phyloP scores from a whole-genome alignment of 2,113 vertebrate species.

The Thymallus thymallus region DNA sequence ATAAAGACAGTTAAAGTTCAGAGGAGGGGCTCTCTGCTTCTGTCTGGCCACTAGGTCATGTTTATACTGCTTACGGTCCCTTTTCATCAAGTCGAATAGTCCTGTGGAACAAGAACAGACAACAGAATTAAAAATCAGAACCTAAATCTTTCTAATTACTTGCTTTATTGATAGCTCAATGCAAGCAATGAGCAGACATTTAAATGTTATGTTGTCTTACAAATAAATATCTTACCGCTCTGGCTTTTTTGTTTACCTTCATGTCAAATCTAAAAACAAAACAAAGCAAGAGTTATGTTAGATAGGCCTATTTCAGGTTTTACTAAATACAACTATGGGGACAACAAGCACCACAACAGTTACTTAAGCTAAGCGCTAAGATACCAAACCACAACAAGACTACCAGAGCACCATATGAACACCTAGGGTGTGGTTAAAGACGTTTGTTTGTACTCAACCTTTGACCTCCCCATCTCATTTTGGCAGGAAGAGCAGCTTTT shows the following conservation, averaged over 20 bases:
- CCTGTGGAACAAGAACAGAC: conserved; percentile 46
- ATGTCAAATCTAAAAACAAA: conserved; percentile 87
- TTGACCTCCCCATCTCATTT: conserved; percentile 19
- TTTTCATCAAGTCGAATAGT: conserved; percentile 66
- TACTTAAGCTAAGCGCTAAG: conserved; percentile 32
- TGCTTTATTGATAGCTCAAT: not conserved
- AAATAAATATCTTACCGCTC: conserved; percentile 85
- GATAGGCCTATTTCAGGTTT: not conserved
- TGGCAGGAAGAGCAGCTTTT: conserved; percentile 32
- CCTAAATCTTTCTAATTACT: not conserved
- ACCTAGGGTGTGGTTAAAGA: conserved; percentile 8
- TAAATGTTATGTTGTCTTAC: not conserved
- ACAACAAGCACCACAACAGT: conserved; percentile 32
- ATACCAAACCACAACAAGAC: conserved; percentile 33
- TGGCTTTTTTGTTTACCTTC: conserved; percentile 99
- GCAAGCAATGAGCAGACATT: too few species aligned
- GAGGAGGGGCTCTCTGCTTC: conserved; percentile 26
- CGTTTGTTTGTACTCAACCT: conserved; percentile 30
- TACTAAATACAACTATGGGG: conserved; percentile 3
- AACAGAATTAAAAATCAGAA: not conserved
- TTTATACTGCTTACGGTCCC: not conserved
- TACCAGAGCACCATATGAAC: conserved; percentile 29
- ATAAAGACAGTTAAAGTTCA: conserved; percentile 44
- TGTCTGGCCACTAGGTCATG: conserved; percentile 14
- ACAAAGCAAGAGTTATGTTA: not conserved